A percentile compares a stretch with the other conserved stretches of the same genome.
Evolutionary conservation across 1,140 invertebrate genomes (phyloP).

Genomic region (Bactericera cockerelli): DNA sequence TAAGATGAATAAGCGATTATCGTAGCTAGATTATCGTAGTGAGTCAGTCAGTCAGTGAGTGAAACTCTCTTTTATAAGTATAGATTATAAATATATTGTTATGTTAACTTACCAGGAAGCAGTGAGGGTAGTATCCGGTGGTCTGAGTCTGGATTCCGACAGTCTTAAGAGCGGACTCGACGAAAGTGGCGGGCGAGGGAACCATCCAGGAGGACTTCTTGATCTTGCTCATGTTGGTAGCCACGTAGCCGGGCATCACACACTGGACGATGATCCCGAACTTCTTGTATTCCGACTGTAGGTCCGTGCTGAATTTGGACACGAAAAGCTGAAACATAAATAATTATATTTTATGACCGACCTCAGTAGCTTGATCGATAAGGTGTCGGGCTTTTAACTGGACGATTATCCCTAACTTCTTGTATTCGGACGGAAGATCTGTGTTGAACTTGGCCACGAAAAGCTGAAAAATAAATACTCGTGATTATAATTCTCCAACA

Average conservation of each 20-base stretch:
- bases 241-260: slow-evolving; percentile 73
- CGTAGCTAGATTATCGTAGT: too few species aligned
- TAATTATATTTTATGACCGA: too few species aligned
- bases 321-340: slow-evolving; percentile 57
- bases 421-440: slow-evolving; percentile 64
- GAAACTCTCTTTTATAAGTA: too few species aligned
- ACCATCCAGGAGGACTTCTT: slow-evolving; percentile 59
- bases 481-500: too few species aligned
- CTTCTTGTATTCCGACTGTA: slow-evolving; percentile 58
- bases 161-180: slow-evolving; percentile 55
- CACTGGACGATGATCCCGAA: slow-evolving; percentile 71
- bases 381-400: too few species aligned
- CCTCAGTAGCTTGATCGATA: too few species aligned
- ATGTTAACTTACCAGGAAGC: slow-evolving; percentile 40
- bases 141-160: slow-evolving; percentile 56
- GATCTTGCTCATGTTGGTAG: slow-evolving; percentile 85
- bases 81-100: too few species aligned
- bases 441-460: slow-evolving; percentile 73
- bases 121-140: slow-evolving; percentile 63
- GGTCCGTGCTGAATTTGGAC: slow-evolving; percentile 63
- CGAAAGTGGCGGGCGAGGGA: slow-evolving; percentile 61
- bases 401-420: slow-evolving; percentile 55
- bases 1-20: too few species aligned
- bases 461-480: slow-evolving; percentile 38
- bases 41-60: too few species aligned